Conservation (phyloP, 2,797 vertebrate species). For the Cirrhinus molitorella region DNA sequence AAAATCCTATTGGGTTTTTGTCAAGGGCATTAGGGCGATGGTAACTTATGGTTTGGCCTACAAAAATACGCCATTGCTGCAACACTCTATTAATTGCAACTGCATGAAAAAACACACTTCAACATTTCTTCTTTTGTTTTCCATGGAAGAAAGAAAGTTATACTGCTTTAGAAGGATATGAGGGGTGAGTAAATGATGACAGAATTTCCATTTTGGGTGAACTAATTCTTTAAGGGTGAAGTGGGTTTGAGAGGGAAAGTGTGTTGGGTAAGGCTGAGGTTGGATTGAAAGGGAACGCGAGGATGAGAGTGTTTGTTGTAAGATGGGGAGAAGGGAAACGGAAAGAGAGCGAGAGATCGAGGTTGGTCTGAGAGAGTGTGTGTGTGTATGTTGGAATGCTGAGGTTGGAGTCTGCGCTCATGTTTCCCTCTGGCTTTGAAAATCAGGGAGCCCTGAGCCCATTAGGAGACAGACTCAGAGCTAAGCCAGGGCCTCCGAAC, state of each 20-base stretch:
- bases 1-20: not conserved
- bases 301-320: conserved; percentile 44
- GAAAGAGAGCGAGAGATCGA: conserved; percentile 19
- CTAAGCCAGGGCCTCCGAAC: conserved; percentile 51
- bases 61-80: not conserved
- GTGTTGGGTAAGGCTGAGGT: conserved; percentile 1
- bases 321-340: conserved; percentile 28
- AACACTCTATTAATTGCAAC: not conserved
- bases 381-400: conserved; percentile 52
- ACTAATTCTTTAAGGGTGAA: conserved; percentile 21
- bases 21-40: not conserved
- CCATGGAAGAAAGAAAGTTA: conserved; percentile 4
- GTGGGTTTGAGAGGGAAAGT: conserved; percentile 8
- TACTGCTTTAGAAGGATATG: conserved; percentile 11
- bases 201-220: conserved; percentile 20
- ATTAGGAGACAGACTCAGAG: conserved; percentile 57
- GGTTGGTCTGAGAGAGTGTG: conserved; percentile 22
- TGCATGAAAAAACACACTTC: not conserved
- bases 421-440: conserved; percentile 52
- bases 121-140: not conserved
- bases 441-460: conserved; percentile 49
- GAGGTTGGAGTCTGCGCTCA: conserved; percentile 53
- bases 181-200: conserved; percentile 1
- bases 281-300: not conserved
- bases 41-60: not conserved